phyloP scores from a whole-genome alignment of 2,113 vertebrate species.

The Dendropsophus ebraccatus region DNA sequence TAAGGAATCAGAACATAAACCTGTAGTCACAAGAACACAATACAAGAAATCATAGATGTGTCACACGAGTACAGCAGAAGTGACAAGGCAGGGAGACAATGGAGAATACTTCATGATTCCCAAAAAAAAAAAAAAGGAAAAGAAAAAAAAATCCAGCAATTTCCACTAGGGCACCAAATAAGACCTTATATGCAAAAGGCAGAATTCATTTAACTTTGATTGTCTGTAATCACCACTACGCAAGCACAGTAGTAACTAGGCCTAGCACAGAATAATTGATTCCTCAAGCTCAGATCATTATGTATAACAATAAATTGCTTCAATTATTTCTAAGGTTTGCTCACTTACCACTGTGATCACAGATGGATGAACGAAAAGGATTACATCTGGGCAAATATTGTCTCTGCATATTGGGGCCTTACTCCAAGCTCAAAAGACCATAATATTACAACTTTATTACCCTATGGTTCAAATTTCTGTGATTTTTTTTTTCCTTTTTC shows the following conservation, averaged over 20 bases:
- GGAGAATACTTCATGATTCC: neutral
- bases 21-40: neutral
- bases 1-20: neutral
- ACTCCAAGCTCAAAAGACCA: neutral
- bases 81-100: neutral
- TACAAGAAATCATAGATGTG: neutral
- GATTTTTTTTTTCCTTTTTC: neutral
- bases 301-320: conserved; percentile 25
- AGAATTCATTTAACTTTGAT: neutral
- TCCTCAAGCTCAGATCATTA: conserved; percentile 24
- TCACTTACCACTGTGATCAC: conserved; percentile 23
- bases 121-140: neutral
- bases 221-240: neutral
- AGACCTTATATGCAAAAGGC: neutral
- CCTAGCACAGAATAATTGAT: conserved; percentile 7
- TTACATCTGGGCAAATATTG: conserved; percentile 27
- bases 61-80: neutral
- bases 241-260: neutral
- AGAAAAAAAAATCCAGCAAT: too few species aligned
- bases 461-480: neutral
- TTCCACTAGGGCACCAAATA: neutral
- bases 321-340: conserved; percentile 27
- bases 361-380: conserved; percentile 3
- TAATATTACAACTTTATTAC: neutral
- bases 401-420: conserved; percentile 12